Conservation (phyloP, 2,888 invertebrate genomes). For the Steromphala cineraria region DNA sequence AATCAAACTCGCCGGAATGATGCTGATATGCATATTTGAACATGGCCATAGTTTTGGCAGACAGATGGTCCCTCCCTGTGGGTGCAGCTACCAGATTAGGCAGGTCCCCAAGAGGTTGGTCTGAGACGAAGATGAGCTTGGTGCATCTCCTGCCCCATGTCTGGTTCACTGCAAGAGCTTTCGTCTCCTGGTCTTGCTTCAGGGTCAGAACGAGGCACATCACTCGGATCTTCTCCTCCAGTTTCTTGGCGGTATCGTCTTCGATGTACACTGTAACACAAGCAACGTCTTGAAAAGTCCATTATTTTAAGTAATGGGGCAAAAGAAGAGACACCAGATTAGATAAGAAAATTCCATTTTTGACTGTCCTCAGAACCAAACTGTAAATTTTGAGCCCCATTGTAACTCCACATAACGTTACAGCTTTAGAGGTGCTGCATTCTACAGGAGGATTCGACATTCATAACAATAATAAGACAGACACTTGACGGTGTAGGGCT, state of each 20-base stretch:
- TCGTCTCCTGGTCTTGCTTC: slow-evolving; percentile 88
- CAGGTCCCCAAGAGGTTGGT: slow-evolving; percentile 81
- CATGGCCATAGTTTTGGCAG: slow-evolving; percentile 96
- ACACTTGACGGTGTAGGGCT: no score
- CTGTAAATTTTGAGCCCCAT: no score
- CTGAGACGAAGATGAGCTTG: slow-evolving; percentile 72
- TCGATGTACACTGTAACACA: neutral
- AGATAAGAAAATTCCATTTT: no score
- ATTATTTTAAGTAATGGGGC: no score
- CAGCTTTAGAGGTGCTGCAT: no score
- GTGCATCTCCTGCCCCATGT: slow-evolving; percentile 53
- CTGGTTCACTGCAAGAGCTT: slow-evolving; percentile 86
- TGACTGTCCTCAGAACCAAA: no score
- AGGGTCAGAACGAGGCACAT: slow-evolving; percentile 97
- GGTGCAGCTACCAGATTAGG: slow-evolving; percentile 84
- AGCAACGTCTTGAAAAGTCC: neutral
- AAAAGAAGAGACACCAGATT: no score
- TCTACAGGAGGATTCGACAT: no score
- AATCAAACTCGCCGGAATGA: slow-evolving; percentile 88
- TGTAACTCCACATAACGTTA: no score
- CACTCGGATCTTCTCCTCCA: slow-evolving; percentile 78
- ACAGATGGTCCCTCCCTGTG: slow-evolving; percentile 92
- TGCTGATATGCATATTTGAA: slow-evolving; percentile 90
- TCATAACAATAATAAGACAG: no score
- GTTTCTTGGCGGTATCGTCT: neutral